phyloP scores from a whole-genome alignment of 2,113 vertebrate genomes.

The Chamaetylas fuelleborni region DNA sequence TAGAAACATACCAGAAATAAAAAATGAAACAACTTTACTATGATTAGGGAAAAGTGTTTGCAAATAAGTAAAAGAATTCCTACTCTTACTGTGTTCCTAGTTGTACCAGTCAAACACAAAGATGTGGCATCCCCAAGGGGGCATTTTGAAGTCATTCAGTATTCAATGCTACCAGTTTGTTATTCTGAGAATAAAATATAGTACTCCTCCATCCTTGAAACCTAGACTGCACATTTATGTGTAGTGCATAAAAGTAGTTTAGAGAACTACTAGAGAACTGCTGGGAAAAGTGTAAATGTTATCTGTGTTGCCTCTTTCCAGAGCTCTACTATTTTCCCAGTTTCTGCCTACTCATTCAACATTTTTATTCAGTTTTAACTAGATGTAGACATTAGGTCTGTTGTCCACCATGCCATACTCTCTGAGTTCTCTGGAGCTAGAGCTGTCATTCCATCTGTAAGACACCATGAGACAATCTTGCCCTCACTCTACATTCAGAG shows the following conservation, averaged over 20 bases:
- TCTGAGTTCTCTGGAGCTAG: not conserved
- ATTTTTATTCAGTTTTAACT: not conserved
- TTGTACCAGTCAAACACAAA: not conserved
- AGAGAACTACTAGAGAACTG: not conserved
- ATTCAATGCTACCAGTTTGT: not conserved
- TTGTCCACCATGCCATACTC: not conserved
- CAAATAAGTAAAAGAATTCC: not conserved
- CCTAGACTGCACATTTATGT: not conserved
- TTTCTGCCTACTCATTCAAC: rapidly evolving
- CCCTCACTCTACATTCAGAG: not conserved
- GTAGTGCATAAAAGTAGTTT: not conserved
- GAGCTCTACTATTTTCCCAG: not conserved
- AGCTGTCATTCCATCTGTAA: not conserved
- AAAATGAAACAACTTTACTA: not conserved
- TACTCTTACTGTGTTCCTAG: not conserved
- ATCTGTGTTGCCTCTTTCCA: not conserved
- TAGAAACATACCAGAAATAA: not conserved
- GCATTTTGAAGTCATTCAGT: not conserved
- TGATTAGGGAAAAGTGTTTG: not conserved
- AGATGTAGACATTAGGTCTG: not conserved
- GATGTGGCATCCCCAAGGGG: not conserved
- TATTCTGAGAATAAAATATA: not conserved
- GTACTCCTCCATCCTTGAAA: not conserved
- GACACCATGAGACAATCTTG: not conserved
- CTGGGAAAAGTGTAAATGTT: not conserved